Conservation (phyloP, 2,888 invertebrate genomes). For the Eupithecia exiguata region DNA sequence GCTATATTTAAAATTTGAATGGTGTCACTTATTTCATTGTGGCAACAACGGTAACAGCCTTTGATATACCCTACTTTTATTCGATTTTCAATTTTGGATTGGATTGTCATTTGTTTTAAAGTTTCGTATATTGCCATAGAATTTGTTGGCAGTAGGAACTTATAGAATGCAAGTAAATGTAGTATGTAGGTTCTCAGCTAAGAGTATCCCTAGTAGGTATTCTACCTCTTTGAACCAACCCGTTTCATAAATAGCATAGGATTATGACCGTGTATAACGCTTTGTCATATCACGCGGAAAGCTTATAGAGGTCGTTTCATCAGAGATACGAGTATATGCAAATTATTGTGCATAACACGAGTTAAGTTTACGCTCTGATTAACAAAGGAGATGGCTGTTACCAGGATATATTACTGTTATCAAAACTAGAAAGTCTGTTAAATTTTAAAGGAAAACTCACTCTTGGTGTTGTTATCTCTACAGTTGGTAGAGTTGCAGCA, state of each 20-base stretch:
- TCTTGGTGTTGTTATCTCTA: conserved; percentile 58
- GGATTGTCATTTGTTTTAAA: neutral
- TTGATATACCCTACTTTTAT: neutral
- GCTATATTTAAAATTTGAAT: neutral
- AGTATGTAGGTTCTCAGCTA: neutral
- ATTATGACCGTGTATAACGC: conserved; percentile 21
- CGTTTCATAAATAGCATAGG: conserved; percentile 37
- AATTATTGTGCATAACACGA: neutral
- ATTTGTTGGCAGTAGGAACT: neutral
- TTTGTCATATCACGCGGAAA: conserved; percentile 29
- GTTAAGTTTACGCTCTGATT: neutral
- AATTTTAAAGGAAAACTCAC: conserved; percentile 49
- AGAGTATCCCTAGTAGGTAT: conserved; percentile 4
- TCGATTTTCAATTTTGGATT: neutral
- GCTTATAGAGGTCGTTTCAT: conserved; percentile 17
- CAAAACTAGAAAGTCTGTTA: neutral
- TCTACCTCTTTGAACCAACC: conserved; percentile 33
- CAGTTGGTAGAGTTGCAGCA: conserved; percentile 46
- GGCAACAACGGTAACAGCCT: neutral
- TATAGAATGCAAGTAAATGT: neutral
- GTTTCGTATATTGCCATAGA: neutral
- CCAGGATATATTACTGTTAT: neutral
- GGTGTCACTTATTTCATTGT: neutral
- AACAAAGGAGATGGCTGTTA: neutral
- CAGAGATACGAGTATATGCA: neutral